These are phyloP conservation scores for Zaprionus ornatus DNA, from an alignment of 1,140 invertebrate genomes.

Conservation along the genomic window DNA sequence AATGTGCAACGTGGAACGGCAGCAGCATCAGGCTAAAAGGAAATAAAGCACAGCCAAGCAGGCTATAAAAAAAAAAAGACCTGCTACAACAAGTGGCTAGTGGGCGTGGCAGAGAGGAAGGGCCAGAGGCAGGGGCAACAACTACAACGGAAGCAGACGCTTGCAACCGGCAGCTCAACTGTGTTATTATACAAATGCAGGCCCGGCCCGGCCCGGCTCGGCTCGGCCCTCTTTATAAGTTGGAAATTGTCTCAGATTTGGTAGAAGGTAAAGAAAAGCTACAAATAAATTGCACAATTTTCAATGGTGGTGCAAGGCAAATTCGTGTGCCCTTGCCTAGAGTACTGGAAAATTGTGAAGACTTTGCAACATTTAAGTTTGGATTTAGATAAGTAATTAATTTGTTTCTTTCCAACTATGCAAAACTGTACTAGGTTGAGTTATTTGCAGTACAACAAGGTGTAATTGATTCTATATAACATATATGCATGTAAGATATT, in stretches of 20 bases:
- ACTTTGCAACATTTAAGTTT: background rate
- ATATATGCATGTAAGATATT: too few species aligned
- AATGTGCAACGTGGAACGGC: constrained; percentile 48
- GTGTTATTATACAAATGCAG: constrained; percentile 76
- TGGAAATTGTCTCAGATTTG: constrained; percentile 80
- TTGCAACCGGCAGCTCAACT: constrained; percentile 62
- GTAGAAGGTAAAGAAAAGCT: constrained; percentile 8
- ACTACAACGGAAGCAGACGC: constrained; percentile 58
- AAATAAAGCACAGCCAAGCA: constrained; percentile 73
- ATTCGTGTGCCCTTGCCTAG: background rate
- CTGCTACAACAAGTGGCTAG: constrained; percentile 76
- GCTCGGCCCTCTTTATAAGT: constrained; percentile 52
- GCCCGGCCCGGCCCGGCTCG: constrained; percentile 29
- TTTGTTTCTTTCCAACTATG: background rate
- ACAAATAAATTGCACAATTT: background rate
- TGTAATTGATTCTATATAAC: background rate
- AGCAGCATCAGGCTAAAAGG: constrained; percentile 63
- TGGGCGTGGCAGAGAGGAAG: background rate
- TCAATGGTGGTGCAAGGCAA: background rate
- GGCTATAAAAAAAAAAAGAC: constrained; percentile 35
- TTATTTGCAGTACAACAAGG: background rate
- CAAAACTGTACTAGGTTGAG: background rate
- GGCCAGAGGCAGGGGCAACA: constrained; percentile 10
- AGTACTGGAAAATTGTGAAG: background rate
- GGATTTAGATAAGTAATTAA: background rate